Evolutionary conservation across 1,140 invertebrate species (phyloP), one percentile per base, ranked within the genome.

Genomic region (Cataglyphis hispanica): DNA sequence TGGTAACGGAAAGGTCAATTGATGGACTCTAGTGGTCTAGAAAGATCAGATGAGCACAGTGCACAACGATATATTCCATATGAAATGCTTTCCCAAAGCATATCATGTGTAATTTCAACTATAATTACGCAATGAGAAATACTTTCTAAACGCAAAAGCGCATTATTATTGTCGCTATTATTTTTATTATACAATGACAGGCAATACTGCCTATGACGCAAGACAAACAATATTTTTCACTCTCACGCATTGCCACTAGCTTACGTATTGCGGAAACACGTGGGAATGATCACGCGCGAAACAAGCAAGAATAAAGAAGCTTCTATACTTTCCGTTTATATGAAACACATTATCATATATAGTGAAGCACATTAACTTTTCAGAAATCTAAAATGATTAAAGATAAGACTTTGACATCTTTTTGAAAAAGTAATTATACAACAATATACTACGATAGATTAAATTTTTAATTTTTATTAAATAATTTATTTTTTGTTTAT

Each of bases 1-100:
- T 22, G 50, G 77, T 81, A 72, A 72, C 78, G 78, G 72, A 74
- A 83, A 83, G 78, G 78, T 83, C 67, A 83, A 83, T 83, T 83
- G 78, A 74, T 61, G 67, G 16, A 58, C 40, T 83, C 78, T 31
- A 43, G 78, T 46, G 67, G 53, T 22, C 67, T 53, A 34, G 78
- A 83, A 74, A 83, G 78, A 56, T 81, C 78, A 43, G 19, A 60
- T 8, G 37, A 34, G 25, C 25, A 53, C 31, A 7, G 8, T 58
- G 27, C 5, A 31, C 61, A n/a, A 22, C 31, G 31, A 80, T n/a
- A 56, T 37, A 69, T 80, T 27, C 7, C 4, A 22, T 25, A 25
- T n/a, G 53, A 78, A 80, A 69, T 40, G 19, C 10, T 56, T 69
- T 11, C n/a, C 46, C 61, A 69, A 66, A 67, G 0, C 16, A 37